These are phyloP conservation scores for Mechanitis mazaeus DNA, from an alignment of 2,888 invertebrate genomes.

Conservation along the genomic window DNA sequence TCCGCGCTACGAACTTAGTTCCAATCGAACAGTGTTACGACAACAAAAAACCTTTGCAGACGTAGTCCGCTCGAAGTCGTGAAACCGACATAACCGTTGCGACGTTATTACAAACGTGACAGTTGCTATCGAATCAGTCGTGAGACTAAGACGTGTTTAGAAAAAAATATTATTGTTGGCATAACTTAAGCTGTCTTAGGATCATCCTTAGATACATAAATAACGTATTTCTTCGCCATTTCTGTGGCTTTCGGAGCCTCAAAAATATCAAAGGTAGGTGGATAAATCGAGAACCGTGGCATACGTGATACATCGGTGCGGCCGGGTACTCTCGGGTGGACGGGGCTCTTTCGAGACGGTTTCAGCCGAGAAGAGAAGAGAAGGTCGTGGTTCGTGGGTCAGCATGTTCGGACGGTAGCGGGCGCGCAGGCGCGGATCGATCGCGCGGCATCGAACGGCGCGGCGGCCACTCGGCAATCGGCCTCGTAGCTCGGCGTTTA, in stretches of 20 bases:
- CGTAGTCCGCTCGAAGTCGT: slow-evolving; percentile 20
- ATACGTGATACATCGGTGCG: slow-evolving; percentile 12
- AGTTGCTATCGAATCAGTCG: slow-evolving; percentile 10
- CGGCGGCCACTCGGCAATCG: slow-evolving; percentile 36
- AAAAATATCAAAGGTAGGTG: slow-evolving; percentile 30
- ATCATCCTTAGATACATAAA: slow-evolving; percentile 8
- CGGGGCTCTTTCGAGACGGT: slow-evolving; percentile 28
- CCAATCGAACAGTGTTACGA: slow-evolving; percentile 28
- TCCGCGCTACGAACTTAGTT: slow-evolving; percentile 20
- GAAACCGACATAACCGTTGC: slow-evolving; percentile 15
- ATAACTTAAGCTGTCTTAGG: not conserved
- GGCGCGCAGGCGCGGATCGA: slow-evolving; percentile 49
- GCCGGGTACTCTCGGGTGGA: slow-evolving; percentile 19
- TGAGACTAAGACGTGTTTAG: not conserved
- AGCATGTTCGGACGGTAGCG: slow-evolving; percentile 38
- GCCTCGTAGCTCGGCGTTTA: slow-evolving; percentile 42
- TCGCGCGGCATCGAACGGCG: slow-evolving; percentile 46
- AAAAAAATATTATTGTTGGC: not conserved
- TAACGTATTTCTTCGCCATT: not conserved
- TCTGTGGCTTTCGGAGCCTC: slow-evolving; percentile 8
- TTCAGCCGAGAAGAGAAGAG: slow-evolving; percentile 37
- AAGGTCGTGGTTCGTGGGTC: slow-evolving; percentile 30
- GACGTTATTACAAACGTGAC: slow-evolving; percentile 20
- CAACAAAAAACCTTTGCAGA: slow-evolving; percentile 24
- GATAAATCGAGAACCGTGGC: slow-evolving; percentile 29